Conservation (phyloP, 1,140 invertebrate genomes). For the Bemisia tabaci region DNA sequence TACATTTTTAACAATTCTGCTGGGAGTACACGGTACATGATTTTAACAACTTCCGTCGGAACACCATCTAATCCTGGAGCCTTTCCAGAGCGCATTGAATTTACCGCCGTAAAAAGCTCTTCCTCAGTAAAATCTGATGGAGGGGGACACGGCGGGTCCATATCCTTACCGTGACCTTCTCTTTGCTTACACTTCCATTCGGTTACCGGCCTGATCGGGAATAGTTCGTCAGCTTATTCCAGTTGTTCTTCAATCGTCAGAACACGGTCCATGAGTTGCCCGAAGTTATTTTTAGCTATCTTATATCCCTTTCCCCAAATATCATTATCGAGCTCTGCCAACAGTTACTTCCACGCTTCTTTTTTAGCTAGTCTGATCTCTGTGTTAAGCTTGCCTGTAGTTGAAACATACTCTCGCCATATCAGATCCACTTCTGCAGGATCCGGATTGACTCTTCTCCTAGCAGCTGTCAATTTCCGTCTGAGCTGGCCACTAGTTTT, state of each 20-base stretch:
- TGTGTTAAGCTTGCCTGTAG: neutral
- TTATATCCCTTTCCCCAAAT: constrained; percentile 5
- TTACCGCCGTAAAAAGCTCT: neutral
- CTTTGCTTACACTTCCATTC: neutral
- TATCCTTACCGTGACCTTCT: too few relatives aligned
- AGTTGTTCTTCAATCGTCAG: neutral
- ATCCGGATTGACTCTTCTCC: too few relatives aligned
- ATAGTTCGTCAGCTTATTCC: neutral
- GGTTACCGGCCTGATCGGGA: neutral
- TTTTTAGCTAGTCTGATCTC: neutral
- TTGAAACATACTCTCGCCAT: too few relatives aligned
- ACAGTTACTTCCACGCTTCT: neutral
- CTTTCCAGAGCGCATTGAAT: neutral
- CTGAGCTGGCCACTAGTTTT: too few relatives aligned
- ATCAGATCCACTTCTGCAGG: too few relatives aligned
- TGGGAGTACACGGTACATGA: neutral
- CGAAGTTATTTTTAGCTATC: neutral
- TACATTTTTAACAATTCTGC: neutral
- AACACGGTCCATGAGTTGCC: neutral
- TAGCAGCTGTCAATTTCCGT: too few relatives aligned
- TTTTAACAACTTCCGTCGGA: constrained; percentile 1
- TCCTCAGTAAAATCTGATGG: neutral
- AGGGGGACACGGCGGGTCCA: too few relatives aligned
- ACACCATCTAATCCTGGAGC: constrained; percentile 5
- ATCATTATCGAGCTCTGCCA: constrained; percentile 4